Percentiles rank a stretch among this genome's conserved stretches.
Evolutionary conservation across 2,113 vertebrate species (phyloP).

Genomic region (Lophura nycthemera): DNA sequence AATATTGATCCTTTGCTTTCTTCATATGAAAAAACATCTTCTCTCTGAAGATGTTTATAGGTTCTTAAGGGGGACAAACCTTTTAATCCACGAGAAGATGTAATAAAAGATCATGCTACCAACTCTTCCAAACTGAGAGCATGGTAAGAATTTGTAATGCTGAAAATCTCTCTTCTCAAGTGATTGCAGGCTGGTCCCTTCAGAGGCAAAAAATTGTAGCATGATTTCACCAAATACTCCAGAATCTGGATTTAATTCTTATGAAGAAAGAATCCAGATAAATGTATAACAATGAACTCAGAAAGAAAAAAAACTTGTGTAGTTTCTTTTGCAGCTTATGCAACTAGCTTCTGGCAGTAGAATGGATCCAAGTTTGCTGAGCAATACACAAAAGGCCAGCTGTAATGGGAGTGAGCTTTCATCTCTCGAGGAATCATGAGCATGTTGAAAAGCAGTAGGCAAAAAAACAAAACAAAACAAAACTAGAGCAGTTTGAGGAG

Average conservation of each 20-base stretch:
- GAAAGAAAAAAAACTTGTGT: not conserved
- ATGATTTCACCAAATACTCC: not conserved
- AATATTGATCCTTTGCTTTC: not conserved
- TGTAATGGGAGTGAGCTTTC: not conserved
- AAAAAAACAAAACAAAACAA: not conserved
- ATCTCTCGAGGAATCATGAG: slow-evolving; percentile 39
- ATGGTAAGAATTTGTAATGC: not conserved
- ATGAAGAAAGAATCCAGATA: not conserved
- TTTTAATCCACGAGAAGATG: not conserved
- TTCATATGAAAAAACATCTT: not conserved
- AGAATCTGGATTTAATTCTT: not conserved
- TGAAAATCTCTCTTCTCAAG: not conserved
- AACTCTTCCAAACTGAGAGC: not conserved
- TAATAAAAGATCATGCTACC: not conserved
- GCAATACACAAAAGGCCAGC: not conserved
- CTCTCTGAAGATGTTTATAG: not conserved
- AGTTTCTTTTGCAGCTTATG: not conserved
- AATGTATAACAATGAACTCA: not conserved
- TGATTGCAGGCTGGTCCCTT: not conserved
- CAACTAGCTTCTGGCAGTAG: not conserved
- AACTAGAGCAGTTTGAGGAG: slow-evolving; percentile 13
- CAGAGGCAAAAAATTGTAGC: not conserved
- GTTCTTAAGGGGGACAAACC: not conserved
- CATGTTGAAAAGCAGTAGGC: slow-evolving; percentile 11
- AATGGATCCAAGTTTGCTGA: not conserved